These are phyloP conservation scores for Thecophora atra DNA, from an alignment of 2,888 invertebrate genomes.

Conservation along the genomic window DNA sequence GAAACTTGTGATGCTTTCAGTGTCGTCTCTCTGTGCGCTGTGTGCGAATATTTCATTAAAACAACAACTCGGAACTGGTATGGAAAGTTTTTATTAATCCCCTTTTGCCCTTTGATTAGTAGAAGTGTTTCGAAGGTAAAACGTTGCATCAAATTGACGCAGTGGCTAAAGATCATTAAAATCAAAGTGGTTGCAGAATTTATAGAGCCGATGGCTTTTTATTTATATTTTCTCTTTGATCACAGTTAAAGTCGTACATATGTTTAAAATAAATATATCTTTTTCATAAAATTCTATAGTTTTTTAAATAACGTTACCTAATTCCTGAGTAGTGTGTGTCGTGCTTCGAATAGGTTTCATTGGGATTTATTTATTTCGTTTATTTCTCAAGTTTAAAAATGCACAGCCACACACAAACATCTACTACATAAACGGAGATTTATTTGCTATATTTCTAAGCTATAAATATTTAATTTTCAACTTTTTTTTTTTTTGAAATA, in stretches of 20 bases:
- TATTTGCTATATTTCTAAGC: slow-evolving; percentile 23
- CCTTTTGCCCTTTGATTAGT: slow-evolving; percentile 5
- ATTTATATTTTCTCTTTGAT: slow-evolving; percentile 42
- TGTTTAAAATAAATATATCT: slow-evolving; percentile 37
- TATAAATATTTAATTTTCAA: slow-evolving; percentile 23
- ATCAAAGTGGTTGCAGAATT: slow-evolving; percentile 34
- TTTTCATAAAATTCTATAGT: slow-evolving; percentile 32
- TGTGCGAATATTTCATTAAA: slow-evolving; percentile 27
- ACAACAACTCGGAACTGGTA: slow-evolving; percentile 31
- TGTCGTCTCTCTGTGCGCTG: slow-evolving; percentile 23
- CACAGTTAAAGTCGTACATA: slow-evolving; percentile 32
- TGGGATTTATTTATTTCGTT: slow-evolving; percentile 36
- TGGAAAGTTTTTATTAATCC: slow-evolving; percentile 21
- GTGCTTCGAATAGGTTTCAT: slow-evolving; percentile 30
- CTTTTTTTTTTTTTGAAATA: slow-evolving; percentile 23
- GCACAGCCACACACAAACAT: slow-evolving; percentile 25
- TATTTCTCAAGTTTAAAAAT: slow-evolving; percentile 36
- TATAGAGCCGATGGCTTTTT: slow-evolving; percentile 49
- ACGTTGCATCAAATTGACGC: slow-evolving; percentile 21
- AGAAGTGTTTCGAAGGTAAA: slow-evolving; percentile 18
- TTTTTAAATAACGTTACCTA: slow-evolving; percentile 19
- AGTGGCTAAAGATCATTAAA: slow-evolving; percentile 19
- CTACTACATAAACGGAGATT: slow-evolving; percentile 26
- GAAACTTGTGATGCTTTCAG: slow-evolving; percentile 24
- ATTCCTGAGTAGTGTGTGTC: slow-evolving; percentile 16